Percentiles rank a stretch among this genome's conserved stretches.
Conservation (phyloP, 2,888 invertebrate genomes). For the Pheosia gnoma region DNA sequence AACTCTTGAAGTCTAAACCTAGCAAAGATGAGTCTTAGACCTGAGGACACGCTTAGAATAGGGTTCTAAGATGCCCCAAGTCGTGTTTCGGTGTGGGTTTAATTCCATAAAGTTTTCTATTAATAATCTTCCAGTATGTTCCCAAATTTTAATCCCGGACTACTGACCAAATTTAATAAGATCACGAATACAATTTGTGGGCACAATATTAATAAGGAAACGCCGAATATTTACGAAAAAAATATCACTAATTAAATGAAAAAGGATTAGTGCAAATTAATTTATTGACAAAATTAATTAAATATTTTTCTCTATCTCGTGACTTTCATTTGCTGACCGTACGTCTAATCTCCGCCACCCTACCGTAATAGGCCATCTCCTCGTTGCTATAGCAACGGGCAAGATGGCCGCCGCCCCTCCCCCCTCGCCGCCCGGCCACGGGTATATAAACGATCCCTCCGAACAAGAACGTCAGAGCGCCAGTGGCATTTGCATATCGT, state of each 20-base stretch:
- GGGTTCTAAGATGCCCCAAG: too few species aligned
- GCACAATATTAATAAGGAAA: constrained; percentile 19
- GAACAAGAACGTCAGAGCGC: constrained; percentile 65
- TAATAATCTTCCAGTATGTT: neutral
- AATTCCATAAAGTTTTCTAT: neutral
- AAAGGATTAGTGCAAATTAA: constrained; percentile 32
- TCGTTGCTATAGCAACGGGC: constrained; percentile 72
- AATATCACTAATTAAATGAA: constrained; percentile 34
- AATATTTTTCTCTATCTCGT: constrained; percentile 41
- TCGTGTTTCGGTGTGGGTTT: too few species aligned
- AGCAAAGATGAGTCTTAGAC: too few species aligned
- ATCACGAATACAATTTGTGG: constrained; percentile 21
- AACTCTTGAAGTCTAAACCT: too few species aligned
- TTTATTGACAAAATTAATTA: constrained; percentile 37
- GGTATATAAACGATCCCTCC: constrained; percentile 72
- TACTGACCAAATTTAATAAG: constrained; percentile 33
- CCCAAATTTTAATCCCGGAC: neutral
- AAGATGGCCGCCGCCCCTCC: constrained; percentile 76
- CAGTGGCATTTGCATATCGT: constrained; percentile 60
- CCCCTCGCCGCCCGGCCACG: constrained; percentile 51
- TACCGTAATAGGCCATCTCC: constrained; percentile 83
- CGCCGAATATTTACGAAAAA: constrained; percentile 18
- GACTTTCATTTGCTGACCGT: constrained; percentile 58
- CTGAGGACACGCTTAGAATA: too few species aligned
- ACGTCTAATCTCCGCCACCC: constrained; percentile 82